Base-by-base conservation (phyloP, 1,140 invertebrate species). In the Lasioglossum baleicum region DNA sequence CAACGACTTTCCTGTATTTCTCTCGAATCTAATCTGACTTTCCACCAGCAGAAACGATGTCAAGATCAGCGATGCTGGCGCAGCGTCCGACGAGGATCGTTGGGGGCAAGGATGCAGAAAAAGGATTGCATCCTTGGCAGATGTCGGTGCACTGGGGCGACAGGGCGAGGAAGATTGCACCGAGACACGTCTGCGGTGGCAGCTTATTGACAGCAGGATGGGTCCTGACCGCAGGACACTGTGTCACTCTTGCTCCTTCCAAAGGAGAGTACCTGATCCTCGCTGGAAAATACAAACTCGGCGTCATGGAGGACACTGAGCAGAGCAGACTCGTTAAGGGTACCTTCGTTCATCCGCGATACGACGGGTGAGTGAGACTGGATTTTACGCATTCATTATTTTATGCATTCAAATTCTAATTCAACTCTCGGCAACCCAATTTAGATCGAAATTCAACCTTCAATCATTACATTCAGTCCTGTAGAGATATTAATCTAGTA, bases 151-250 rank as follows among this genome's bases (percentile, higher is more conserved):
- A 93, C 80, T 89, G 88, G 86, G 82, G 85, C 48, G 48, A 88
- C 70, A 70, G 73, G 17, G 51, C 64, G 64, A 53, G 81, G 56
- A 71, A 68, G 44, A 71, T 87, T 31, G n/a, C 51, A 7, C 76
- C 83, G 5, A 80, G 87, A 7, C 94, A 94, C 80, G 88, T 94
- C 40, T 95, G 94, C 80, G 94, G 94, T 13, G 94, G 93, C 1
- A 93, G 93, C 60, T 87, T 95, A 35, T 84, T 94, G 60, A 91
- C 88, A 17, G 88, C 90, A 11, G 82, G 90, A 2, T 94, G 93
- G 92, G 87, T 94, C 31, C 66, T 95, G 10, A 94, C 93, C 17
- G 94, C 94, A 11, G 94, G 92, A 17, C 94, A 95, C 79, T 95
- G 94, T 78, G 83, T 84, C 68, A 90, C 86, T 13, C 56, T 88